These are phyloP conservation scores for Hermaeophaga mercurialis DNA, from an alignment of 2,888 invertebrate genomes.

Conservation along the genomic window DNA sequence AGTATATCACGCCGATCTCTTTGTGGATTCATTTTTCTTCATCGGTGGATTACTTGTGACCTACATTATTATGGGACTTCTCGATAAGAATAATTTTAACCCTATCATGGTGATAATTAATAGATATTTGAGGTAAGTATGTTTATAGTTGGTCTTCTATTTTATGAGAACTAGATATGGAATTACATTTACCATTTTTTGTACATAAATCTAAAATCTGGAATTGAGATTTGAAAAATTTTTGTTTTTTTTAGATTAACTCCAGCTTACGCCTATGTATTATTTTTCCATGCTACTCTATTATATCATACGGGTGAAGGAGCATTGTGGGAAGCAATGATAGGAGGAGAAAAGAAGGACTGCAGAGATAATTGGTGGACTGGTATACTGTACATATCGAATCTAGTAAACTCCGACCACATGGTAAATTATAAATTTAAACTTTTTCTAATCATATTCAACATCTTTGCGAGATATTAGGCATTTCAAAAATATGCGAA, in stretches of 20 bases:
- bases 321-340: conserved; percentile 63
- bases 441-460: too few relatives aligned
- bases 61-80: conserved; percentile 56
- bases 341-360: conserved; percentile 58
- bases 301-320: conserved; percentile 64
- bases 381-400: conserved; percentile 64
- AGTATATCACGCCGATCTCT: conserved; percentile 64
- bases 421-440: conserved; percentile 58
- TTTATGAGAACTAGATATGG: too few relatives aligned
- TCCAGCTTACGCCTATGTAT: conserved; percentile 62
- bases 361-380: conserved; percentile 69
- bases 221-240: too few relatives aligned
- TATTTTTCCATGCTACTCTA: conserved; percentile 63
- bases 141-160: too few relatives aligned
- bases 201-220: too few relatives aligned
- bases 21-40: conserved; percentile 69
- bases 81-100: conserved; percentile 56
- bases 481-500: too few relatives aligned
- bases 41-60: conserved; percentile 65
- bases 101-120: conserved; percentile 61
- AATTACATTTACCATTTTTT: too few relatives aligned
- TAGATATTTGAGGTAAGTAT: conserved; percentile 67
- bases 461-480: too few relatives aligned
- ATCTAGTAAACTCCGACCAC: conserved; percentile 63
- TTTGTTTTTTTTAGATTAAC: conserved; percentile 47